Evolutionary conservation across 2,797 vertebrate genomes (phyloP), one percentile per base, ranked within the genome.

Genomic region (Microctenopoma stevenorrisi): DNA sequence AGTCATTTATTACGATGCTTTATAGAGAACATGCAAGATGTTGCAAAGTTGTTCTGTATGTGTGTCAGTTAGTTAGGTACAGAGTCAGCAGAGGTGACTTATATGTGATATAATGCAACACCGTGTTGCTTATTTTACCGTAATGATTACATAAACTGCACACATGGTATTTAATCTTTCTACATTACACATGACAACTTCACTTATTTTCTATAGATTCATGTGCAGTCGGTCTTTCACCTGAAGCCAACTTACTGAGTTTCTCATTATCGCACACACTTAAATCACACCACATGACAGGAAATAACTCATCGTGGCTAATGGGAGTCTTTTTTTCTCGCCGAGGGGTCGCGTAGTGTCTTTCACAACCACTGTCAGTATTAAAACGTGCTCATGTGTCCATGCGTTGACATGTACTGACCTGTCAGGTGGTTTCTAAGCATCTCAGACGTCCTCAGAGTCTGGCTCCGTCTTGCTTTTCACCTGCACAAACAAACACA

Each of bases 361-460:
- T 43, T 40, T 44, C 52, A 47, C 64, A 55, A n/a, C 56, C 26
- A 5, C 42, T 56, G 13, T 46, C 8, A 53, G 33, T 37, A 42
- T 56, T 22, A 22, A 43, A 67, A 25, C 25, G 57, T 62, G 22
- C 12, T 2, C 68, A 9, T 46, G 51, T 37, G 14, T 47, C 13
- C 53, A 42, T 56, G 12, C 46, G 52, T 48, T 11, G 30, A 14
- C 48, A 30, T 56, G 22, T 9, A 78, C 83, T 77, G 76, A 91
- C 86, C 89, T 74, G 72, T 68, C 43, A 57, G 68, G 47, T 64
- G 64, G 63, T 63, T 67, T 79, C 61, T 52, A 44, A 66, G 72
- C 92, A 91, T 93, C 72, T 82, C 87, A 85, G 73, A 76, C 56
- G n/a, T 46, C 48, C 37, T 60, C 62, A 13, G 64, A 53, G 43